phyloP scores from a whole-genome alignment of 2,113 vertebrate genomes.

The Lepus americanus region DNA sequence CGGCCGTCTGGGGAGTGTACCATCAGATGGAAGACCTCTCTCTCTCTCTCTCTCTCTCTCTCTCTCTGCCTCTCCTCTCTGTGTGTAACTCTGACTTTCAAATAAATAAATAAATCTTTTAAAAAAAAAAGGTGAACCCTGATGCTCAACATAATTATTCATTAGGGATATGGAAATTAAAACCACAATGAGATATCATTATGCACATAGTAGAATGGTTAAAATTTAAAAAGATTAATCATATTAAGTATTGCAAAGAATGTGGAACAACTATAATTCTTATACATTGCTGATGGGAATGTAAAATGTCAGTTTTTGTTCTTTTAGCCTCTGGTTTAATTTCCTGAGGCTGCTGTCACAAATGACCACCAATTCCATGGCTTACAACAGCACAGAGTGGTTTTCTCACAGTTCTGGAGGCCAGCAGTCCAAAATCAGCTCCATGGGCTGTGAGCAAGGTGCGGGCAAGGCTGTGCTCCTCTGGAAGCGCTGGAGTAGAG shows the following conservation, averaged over 20 bases:
- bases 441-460: background rate
- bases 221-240: slow-evolving; percentile 29
- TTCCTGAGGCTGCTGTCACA: slow-evolving; percentile 36
- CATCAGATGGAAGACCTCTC: too few species aligned
- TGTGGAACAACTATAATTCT: background rate
- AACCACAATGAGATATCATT: background rate
- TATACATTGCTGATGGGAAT: background rate
- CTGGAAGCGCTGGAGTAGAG: background rate
- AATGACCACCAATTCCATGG: background rate
- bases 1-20: too few species aligned
- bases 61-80: too few species aligned
- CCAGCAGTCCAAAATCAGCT: background rate
- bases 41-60: too few species aligned
- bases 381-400: background rate
- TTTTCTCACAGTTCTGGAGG: background rate
- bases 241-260: background rate
- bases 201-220: background rate
- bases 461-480: background rate
- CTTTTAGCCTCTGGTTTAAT: background rate
- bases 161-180: background rate
- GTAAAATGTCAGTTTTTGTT: background rate
- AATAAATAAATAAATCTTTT: too few species aligned
- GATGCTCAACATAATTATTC: background rate
- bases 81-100: too few species aligned
- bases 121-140: background rate